phyloP scores from a whole-genome alignment of 2,113 vertebrate genomes.

The Casuarius casuarius region DNA sequence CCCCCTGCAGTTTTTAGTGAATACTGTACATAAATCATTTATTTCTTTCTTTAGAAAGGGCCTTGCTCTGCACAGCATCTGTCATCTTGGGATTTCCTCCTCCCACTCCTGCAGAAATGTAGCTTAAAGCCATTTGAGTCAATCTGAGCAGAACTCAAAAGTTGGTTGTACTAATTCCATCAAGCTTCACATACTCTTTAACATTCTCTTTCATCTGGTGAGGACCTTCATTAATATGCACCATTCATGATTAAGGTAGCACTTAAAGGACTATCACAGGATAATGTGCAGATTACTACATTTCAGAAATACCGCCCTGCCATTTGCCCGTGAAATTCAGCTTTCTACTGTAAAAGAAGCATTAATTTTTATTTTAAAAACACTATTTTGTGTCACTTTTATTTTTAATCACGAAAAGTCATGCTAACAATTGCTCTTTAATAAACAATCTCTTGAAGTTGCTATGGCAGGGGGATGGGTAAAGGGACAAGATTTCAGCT shows the following conservation, averaged over 20 bases:
- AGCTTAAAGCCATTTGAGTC: slow-evolving; percentile 44
- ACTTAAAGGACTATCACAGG: slow-evolving; percentile 15
- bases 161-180: slow-evolving; percentile 50
- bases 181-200: slow-evolving; percentile 32
- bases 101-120: slow-evolving; percentile 5
- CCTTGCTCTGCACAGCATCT: slow-evolving; percentile 31
- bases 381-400: neutral
- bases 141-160: neutral
- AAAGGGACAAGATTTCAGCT: neutral
- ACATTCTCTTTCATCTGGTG: slow-evolving; percentile 54
- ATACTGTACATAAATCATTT: slow-evolving; percentile 57
- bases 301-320: neutral
- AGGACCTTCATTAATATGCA: slow-evolving; percentile 50
- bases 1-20: slow-evolving; percentile 48
- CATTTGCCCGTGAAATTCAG: neutral
- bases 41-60: slow-evolving; percentile 47
- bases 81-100: neutral
- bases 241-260: slow-evolving; percentile 45
- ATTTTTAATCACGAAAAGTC: slow-evolving; percentile 15
- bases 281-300: neutral
- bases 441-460: neutral
- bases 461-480: neutral
- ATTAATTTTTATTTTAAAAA: neutral
- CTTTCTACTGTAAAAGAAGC: neutral
- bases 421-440: neutral